Percentiles rank a stretch among this genome's conserved stretches.
phyloP scores from a whole-genome alignment of 2,113 vertebrate species.

The Gadus chalcogrammus region DNA sequence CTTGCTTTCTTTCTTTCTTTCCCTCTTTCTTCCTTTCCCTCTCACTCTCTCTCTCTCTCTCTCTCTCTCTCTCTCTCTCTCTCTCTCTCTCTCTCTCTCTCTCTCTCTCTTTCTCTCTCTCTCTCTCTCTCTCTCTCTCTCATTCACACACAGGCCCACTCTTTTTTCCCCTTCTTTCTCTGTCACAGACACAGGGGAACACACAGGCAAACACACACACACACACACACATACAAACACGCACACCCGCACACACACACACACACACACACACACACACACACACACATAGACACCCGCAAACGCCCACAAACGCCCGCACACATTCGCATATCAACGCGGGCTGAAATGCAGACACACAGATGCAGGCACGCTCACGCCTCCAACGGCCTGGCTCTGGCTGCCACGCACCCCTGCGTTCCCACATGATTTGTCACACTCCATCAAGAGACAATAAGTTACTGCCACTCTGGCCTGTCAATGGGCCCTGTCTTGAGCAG shows the following conservation, averaged over 20 bases:
- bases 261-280: slow-evolving; percentile 55
- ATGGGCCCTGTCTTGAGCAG: slow-evolving; percentile 80
- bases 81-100: too few relatives aligned
- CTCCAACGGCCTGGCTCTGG: slow-evolving; percentile 59
- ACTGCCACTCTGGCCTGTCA: slow-evolving; percentile 88
- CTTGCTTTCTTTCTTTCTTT: too few relatives aligned
- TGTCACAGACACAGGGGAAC: slow-evolving; percentile 22
- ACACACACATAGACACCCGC: slow-evolving; percentile 53
- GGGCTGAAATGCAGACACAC: slow-evolving; percentile 39
- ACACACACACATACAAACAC: slow-evolving; percentile 51
- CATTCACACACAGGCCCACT: slow-evolving; percentile 51
- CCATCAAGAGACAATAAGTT: slow-evolving; percentile 97
- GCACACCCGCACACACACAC: slow-evolving; percentile 35
- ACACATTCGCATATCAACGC: slow-evolving; percentile 53
- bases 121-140: slow-evolving; percentile 29
- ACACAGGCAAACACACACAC: slow-evolving; percentile 44
- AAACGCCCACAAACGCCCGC: slow-evolving; percentile 54
- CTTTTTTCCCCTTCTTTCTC: slow-evolving; percentile 12
- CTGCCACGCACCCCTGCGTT: slow-evolving; percentile 75
- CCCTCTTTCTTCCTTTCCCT: slow-evolving; percentile 37
- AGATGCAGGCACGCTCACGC: slow-evolving; percentile 68
- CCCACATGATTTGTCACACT: slow-evolving; percentile 89
- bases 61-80: slow-evolving; percentile 47
- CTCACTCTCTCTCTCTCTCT: too few relatives aligned
- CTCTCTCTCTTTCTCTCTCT: slow-evolving; percentile 30